Base-by-base conservation (phyloP, 2,797 vertebrate species). In the Podarcis lilfordi region DNA sequence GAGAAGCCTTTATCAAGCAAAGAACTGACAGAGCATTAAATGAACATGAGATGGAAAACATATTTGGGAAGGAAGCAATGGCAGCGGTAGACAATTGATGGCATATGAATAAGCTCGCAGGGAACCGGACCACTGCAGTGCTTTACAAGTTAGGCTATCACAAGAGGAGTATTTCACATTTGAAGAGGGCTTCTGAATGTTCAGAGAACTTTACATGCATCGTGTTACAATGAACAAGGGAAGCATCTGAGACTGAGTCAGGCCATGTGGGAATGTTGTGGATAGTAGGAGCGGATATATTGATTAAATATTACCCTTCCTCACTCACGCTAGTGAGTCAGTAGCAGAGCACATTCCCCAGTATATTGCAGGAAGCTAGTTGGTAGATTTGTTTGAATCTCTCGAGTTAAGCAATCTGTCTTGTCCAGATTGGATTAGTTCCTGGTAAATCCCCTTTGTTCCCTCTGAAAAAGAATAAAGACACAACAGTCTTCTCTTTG, bases 61-160 rank as follows among this genome's bases (percentile, higher is more conserved):
- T 88, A 92, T 94, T 93, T 92, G 40, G 85, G 64, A 85, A 35
- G 23, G n/a, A 85, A 89, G 91, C 72, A 92, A 90, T 45, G 92
- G 61, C n/a, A 86, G 88, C 59, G 87, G 8, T 29, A 25, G 89
- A 90, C 91, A 80, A 78, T 72, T 86, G 87, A 91, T 0, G 0
- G 88, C 86, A 27, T 87, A 88, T 68, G 90, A 94, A 81, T 74
- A 80, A 88, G 88, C 37, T 80, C 4, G 1, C 32, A 59, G 55
- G 32, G 78, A 74, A 72, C 1, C 1, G 84, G 68, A 35, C 29
- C 6, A 5, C 23, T 11, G 25, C 27, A 32, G 74, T 59, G 9
- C 32, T 84, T 23, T 55, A 55, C 13, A 55, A 55, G 50, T 59
- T 79, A 25, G 64, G 68, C 15, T 59, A 4, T 45, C 32, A 37